Conservation (phyloP, 2,113 vertebrate genomes). For the Zapus hudsonius region DNA sequence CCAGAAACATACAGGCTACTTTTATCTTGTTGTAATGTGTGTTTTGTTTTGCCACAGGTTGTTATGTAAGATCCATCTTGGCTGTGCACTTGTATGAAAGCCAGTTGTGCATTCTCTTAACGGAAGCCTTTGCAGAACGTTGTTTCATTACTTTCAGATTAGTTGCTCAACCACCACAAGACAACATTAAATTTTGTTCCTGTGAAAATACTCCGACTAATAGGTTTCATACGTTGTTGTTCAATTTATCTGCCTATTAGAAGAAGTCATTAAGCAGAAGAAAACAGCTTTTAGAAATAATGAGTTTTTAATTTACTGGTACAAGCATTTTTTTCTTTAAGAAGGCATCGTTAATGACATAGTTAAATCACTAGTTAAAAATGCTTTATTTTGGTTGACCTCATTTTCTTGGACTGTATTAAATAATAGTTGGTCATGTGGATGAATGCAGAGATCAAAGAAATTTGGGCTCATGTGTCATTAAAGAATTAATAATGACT, state of each 20-base stretch:
- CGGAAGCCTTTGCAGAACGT: constrained; percentile 21
- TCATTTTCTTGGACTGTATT: constrained; percentile 74
- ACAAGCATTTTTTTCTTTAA: constrained; percentile 77
- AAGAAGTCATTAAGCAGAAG: constrained; percentile 73
- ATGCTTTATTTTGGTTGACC: constrained; percentile 75
- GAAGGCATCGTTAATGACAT: constrained; percentile 77
- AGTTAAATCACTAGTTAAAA: constrained; percentile 81
- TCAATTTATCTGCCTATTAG: constrained; percentile 81
- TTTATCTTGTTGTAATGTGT: neutral
- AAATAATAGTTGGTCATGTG: constrained; percentile 55
- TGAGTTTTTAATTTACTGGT: constrained; percentile 78
- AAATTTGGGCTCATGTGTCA: constrained; percentile 46
- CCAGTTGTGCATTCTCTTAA: constrained; percentile 48
- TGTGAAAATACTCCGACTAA: constrained; percentile 74
- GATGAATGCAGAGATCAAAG: constrained; percentile 67
- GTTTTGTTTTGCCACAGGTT: constrained; percentile 1
- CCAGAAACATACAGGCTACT: neutral
- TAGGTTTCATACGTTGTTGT: constrained; percentile 74
- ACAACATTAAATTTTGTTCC: constrained; percentile 60
- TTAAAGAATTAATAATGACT: constrained; percentile 51
- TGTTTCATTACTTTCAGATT: constrained; percentile 75
- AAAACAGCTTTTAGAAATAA: constrained; percentile 80
- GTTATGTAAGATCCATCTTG: constrained; percentile 36
- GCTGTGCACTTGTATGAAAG: constrained; percentile 31
- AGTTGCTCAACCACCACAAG: constrained; percentile 65